These are phyloP conservation scores for Caenorhabditis brenneri DNA, from an alignment of 1,140 invertebrate species.

Conservation along the genomic window DNA sequence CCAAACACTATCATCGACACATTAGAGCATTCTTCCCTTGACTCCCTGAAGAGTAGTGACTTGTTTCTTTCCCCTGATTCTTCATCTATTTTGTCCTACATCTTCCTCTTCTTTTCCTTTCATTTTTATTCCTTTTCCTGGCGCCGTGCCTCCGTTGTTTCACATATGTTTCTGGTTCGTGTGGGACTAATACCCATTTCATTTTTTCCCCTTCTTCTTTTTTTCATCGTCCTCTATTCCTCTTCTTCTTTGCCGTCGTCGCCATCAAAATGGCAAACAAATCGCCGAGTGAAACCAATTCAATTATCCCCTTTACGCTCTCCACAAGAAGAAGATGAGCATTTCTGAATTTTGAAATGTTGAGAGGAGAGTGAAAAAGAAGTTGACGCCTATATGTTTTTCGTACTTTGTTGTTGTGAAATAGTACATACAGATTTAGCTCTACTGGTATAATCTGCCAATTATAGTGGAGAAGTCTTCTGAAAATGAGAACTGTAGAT, in stretches of 20 bases:
- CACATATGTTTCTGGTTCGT: constrained; percentile 31
- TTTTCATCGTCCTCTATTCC: not conserved
- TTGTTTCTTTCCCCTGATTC: not conserved
- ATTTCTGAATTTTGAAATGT: not conserved
- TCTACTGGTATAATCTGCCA: no score
- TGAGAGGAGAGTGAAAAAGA: not conserved
- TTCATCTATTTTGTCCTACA: not conserved
- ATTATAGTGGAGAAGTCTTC: no score
- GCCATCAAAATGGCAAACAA: constrained; percentile 39
- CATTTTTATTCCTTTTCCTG: not conserved
- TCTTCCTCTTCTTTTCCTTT: not conserved
- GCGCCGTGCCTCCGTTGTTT: not conserved
- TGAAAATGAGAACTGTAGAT: no score
- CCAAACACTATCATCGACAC: constrained; percentile 2
- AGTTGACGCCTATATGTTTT: not conserved
- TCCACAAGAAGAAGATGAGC: not conserved
- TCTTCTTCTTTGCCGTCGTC: not conserved
- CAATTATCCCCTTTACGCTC: not conserved
- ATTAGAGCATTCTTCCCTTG: not conserved
- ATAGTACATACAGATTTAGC: no score
- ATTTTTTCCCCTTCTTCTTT: not conserved
- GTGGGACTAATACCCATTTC: constrained; percentile 4
- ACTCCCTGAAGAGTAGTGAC: not conserved
- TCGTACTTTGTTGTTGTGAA: no score
- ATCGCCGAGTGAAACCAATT: constrained; percentile 2